Evolutionary conservation across 2,888 invertebrate species (phyloP).

Genomic region (Eupithecia inturbata): DNA sequence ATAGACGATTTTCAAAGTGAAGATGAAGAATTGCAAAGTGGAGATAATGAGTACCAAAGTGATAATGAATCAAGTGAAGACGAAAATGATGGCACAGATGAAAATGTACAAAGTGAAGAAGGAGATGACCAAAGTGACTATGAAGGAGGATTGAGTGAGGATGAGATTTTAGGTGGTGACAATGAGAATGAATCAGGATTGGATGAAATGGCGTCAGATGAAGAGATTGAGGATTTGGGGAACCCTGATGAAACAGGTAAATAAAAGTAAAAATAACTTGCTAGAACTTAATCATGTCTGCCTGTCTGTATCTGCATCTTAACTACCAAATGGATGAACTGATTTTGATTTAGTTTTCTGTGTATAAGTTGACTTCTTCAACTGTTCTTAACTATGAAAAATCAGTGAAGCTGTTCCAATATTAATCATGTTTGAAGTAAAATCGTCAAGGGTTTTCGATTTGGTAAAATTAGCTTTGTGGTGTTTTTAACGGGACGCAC

Average conservation of each 20-base stretch:
- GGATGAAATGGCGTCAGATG: slow-evolving; percentile 33
- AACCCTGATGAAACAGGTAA: slow-evolving; percentile 54
- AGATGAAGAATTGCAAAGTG: slow-evolving; percentile 43
- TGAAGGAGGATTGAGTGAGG: background rate
- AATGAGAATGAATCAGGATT: slow-evolving; percentile 8
- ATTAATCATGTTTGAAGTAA: too few species aligned
- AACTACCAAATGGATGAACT: too few species aligned
- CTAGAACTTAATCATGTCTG: too few species aligned
- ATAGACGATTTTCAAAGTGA: slow-evolving; percentile 47
- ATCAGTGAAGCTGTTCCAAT: too few species aligned
- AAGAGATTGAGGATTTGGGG: slow-evolving; percentile 51
- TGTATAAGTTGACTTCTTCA: too few species aligned
- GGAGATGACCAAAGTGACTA: background rate
- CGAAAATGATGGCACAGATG: slow-evolving; percentile 41
- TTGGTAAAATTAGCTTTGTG: too few species aligned
- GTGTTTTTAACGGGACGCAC: too few species aligned
- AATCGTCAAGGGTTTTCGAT: too few species aligned
- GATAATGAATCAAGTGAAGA: slow-evolving; percentile 38
- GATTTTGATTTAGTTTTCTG: too few species aligned
- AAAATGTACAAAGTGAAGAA: slow-evolving; percentile 14
- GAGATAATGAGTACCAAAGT: slow-evolving; percentile 34
- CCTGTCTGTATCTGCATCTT: background rate
- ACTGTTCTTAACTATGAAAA: too few species aligned
- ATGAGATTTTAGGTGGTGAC: slow-evolving; percentile 5
- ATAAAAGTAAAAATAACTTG: too few species aligned